Evolutionary conservation across 2,113 vertebrate genomes (phyloP), one percentile per base, ranked within the genome.

Genomic region (Emydocephalus ijimae): DNA sequence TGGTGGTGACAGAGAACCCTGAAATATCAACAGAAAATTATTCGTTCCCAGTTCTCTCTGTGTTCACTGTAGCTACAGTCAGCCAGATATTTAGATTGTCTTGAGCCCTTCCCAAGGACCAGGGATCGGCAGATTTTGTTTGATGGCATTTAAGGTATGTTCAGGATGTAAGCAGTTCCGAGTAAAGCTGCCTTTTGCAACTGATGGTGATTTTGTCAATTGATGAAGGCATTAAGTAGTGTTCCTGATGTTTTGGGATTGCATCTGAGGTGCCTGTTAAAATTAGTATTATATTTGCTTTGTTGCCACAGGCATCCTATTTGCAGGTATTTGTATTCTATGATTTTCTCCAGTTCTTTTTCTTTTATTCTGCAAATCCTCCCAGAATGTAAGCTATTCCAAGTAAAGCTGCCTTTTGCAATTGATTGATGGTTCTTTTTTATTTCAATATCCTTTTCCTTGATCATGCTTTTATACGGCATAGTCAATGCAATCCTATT

Each of bases 401-500:
- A 69, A 69, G 64, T 34, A 69, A 69, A 69, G 29, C 64, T 34
- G 12, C 29, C 64, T 69, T 69, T 69, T 69, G 29, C 64, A 69
- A 34, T 18, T 69, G 64, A 69, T 69, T 69, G 64, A 34, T 34
- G 64, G n/a, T 69, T 69, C 85, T 93, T 88, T 85, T 34, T 61
- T 39, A 88, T 57, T 48, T 85, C 50, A 20, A 54, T 92, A 90
- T 91, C 93, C 94, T 43, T 94, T 95, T 92, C 93, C 90, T 95
- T 85, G 92, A 91, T n/a, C 59, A 89, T 91, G 92, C 92, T 94
- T 95, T 93, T 74, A 86, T 96, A 96, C 89, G 85, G 74, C 88
- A 93, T 95, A 94, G 94, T 85, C 88, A 95, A 89, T 43, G 45
- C 96, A 97, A 96, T 96, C 95, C 94, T 94, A 56, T 97, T 97